Percentiles rank a stretch among this genome's conserved stretches.
phyloP scores from a whole-genome alignment of 1,140 invertebrate species.

The Papilio helenus region DNA sequence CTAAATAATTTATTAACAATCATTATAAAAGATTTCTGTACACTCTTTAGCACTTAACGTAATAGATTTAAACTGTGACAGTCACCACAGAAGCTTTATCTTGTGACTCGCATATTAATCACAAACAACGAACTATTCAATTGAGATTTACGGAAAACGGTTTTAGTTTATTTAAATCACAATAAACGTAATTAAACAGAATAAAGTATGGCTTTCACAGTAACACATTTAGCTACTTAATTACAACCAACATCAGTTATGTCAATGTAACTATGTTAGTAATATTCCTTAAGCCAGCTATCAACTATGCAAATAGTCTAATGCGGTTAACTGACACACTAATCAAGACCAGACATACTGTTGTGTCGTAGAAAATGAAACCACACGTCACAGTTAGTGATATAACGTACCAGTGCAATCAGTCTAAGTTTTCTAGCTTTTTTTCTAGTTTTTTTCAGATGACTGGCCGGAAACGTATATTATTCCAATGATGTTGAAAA shows the following conservation, averaged over 20 bases:
- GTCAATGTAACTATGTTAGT: background rate
- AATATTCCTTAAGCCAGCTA: background rate
- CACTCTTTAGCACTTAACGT: too few species aligned
- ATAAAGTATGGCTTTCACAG: background rate
- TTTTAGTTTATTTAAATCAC: too few species aligned
- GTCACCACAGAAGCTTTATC: too few species aligned
- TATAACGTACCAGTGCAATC: background rate
- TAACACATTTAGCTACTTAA: background rate
- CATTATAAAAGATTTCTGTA: too few species aligned
- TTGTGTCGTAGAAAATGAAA: slow-evolving; percentile 2
- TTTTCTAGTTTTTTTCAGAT: background rate
- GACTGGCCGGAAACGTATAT: background rate
- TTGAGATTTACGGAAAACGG: too few species aligned
- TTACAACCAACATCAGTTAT: background rate
- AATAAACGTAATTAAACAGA: too few species aligned
- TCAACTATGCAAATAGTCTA: background rate
- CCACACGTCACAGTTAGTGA: background rate
- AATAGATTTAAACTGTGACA: too few species aligned
- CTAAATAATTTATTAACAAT: too few species aligned
- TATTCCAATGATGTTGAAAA: background rate
- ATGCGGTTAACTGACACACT: background rate
- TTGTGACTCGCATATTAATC: too few species aligned
- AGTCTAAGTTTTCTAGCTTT: slow-evolving; percentile 5
- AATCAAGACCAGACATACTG: background rate
- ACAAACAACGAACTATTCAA: too few species aligned